Evolutionary conservation across 1,140 invertebrate species (phyloP).

Genomic region (Mamestra configurata): DNA sequence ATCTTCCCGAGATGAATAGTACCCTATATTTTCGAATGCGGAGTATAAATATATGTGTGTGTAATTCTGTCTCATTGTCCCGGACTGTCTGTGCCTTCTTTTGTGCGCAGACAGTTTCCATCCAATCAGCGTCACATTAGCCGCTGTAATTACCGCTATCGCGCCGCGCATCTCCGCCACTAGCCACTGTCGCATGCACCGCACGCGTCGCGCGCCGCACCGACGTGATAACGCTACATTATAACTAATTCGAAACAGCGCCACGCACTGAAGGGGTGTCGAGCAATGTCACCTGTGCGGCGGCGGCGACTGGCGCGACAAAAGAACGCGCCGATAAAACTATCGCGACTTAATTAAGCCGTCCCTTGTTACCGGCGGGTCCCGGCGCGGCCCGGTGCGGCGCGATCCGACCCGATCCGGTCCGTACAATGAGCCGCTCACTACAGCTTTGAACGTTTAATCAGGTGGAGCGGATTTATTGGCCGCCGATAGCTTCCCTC

Average conservation of each 20-base stretch:
- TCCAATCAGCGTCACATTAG: slow-evolving; percentile 34
- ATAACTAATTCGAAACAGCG: slow-evolving; percentile 25
- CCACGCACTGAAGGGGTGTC: background rate
- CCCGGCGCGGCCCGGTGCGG: background rate
- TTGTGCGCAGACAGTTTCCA: background rate
- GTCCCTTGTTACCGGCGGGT: slow-evolving; percentile 39
- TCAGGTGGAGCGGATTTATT: slow-evolving; percentile 14
- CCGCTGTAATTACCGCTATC: slow-evolving; percentile 43
- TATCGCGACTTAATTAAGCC: slow-evolving; percentile 68
- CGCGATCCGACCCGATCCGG: too few relatives aligned
- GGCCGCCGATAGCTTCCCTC: too few relatives aligned
- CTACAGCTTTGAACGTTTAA: background rate
- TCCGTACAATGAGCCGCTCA: slow-evolving; percentile 7
- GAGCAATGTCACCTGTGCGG: background rate
- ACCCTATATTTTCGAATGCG: too few relatives aligned
- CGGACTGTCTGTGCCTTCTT: background rate
- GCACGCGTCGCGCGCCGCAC: background rate
- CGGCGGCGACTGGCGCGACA: slow-evolving; percentile 52
- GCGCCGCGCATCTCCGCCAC: slow-evolving; percentile 47
- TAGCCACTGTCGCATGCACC: slow-evolving; percentile 50
- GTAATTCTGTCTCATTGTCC: background rate
- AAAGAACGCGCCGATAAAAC: slow-evolving; percentile 65
- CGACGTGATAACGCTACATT: slow-evolving; percentile 20
- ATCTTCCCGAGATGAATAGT: too few relatives aligned
- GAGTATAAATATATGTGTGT: too few relatives aligned